Evolutionary conservation across 2,113 vertebrate genomes (phyloP).

Genomic region (Peromyscus californicus): DNA sequence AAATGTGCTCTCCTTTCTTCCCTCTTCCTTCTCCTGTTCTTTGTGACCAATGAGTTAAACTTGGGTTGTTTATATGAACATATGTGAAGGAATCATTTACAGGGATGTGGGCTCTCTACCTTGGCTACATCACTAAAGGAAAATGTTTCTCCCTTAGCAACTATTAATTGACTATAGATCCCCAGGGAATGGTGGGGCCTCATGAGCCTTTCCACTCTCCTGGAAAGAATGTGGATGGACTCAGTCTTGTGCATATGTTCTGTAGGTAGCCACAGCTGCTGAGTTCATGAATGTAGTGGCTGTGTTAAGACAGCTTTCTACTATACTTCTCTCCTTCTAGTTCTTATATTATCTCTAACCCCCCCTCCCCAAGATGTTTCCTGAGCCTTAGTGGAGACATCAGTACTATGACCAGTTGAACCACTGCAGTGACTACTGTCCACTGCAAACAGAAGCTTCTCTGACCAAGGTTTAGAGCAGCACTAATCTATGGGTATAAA

Average conservation of each 20-base stretch:
- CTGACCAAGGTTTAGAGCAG: neutral
- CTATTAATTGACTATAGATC: neutral
- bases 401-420: neutral
- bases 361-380: neutral
- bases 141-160: neutral
- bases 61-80: neutral
- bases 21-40: neutral
- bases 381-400: neutral
- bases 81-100: neutral
- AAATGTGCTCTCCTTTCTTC: neutral
- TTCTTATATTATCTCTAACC: neutral
- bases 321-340: neutral
- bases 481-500: neutral
- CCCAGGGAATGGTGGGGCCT: neutral
- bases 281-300: neutral
- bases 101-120: neutral
- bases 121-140: neutral
- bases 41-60: neutral
- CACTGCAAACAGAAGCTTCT: neutral
- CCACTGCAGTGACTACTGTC: neutral
- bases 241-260: neutral
- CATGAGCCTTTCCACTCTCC: neutral
- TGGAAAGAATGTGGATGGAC: too few species aligned
- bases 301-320: neutral
- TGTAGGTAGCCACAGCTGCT: neutral